Base-by-base conservation (phyloP, 2,888 invertebrate genomes). In the Calliopum simillimum region DNA sequence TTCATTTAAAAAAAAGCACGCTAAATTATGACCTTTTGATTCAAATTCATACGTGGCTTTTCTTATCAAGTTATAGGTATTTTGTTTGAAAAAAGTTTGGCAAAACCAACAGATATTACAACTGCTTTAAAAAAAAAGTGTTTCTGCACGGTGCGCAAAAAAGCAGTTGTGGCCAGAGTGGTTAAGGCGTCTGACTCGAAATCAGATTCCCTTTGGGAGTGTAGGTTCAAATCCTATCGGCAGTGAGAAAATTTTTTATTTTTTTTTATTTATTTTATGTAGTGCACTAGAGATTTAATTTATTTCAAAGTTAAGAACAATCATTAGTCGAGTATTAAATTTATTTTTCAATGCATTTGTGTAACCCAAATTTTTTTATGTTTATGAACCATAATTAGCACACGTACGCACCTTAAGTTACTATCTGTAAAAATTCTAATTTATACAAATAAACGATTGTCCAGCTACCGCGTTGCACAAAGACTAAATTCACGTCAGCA, bases 181-280 rank as follows among this genome's bases (percentile, higher is more conserved):
- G 85, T 85, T 85, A 85, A 86, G 85, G 85, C 85, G 86, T 86
- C 85, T 86, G 85, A 85, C 85, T 85, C 84, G 85, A 85, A 85
- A 85, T 85, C 85, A 86, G 85, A 85, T 85, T 86, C 85, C 85
- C 84, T 86, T 82, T 86, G 85, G 86, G 85, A 86, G 86, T 85
- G 85, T 85, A 85, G 86, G 85, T 85, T 85, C 86, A 85, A 85
- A 85, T 85, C 73, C 75, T 72, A 70, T 49, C 56, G 58, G 46
- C 53, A 62, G 49, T 56, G 65, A 71, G 14, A 47, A 1, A 16
- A 66, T 71, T 72, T 71, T 70, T 71, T 71, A 67, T 65, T 58
- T 19, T 47, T 61, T 55, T 33, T 65, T n/a, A 58, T 65, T 23
- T 23, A 16, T 49, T 49, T 13, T 19, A 13, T 49, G n/a, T 13